Conservation (phyloP, 2,797 vertebrate genomes). For the Clarias laeviceps region DNA sequence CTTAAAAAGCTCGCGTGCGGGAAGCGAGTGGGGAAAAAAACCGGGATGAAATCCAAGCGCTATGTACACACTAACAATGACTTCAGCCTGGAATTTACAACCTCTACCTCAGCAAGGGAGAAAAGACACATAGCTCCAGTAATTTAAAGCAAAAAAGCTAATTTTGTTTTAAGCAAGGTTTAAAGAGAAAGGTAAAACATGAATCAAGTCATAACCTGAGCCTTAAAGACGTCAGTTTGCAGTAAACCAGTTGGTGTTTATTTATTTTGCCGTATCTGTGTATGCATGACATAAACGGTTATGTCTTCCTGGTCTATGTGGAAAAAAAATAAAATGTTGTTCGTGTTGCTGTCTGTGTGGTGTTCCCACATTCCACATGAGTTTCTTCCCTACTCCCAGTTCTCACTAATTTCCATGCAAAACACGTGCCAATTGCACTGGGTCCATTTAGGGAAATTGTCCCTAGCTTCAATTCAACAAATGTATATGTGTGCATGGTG, state of each 20-base stretch:
- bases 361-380: not conserved
- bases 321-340: not conserved
- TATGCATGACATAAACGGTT: not conserved
- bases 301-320: not conserved
- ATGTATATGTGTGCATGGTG: not conserved
- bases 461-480: not conserved
- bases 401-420: no score
- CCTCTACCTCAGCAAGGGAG: conserved; percentile 27
- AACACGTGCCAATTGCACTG: not conserved
- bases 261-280: no score
- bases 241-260: not conserved
- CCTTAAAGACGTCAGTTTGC: not conserved
- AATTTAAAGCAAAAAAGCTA: not conserved
- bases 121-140: not conserved
- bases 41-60: conserved; percentile 67
- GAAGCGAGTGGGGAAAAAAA: not conserved
- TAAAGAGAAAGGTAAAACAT: not conserved
- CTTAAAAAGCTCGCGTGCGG: conserved; percentile 62
- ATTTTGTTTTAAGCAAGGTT: not conserved
- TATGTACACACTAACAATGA: conserved; percentile 74
- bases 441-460: no score
- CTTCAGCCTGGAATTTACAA: conserved; percentile 76
- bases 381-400: not conserved
- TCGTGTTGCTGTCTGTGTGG: not conserved
- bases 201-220: not conserved